Evolutionary conservation across 2,888 invertebrate genomes (phyloP).

Genomic region (Tetramorium bicarinatum): DNA sequence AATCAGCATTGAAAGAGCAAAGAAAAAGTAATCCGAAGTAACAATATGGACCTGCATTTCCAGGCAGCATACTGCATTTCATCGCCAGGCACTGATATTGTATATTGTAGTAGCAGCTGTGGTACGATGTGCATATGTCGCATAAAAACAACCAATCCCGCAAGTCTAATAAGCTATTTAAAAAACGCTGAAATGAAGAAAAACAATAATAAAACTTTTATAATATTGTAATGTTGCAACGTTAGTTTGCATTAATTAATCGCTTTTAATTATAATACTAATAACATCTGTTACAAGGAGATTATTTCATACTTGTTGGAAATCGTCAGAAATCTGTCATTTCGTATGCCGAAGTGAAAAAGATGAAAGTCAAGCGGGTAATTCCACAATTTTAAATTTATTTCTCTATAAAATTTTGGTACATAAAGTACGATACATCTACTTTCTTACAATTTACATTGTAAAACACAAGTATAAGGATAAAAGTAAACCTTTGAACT

Average conservation of each 20-base stretch:
- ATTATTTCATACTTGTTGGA: neutral
- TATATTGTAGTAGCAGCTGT: conserved; percentile 56
- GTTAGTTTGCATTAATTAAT: conserved; percentile 12
- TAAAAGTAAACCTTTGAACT: neutral
- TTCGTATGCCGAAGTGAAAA: neutral
- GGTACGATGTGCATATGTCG: neutral
- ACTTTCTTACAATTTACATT: neutral
- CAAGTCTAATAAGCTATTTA: conserved; percentile 23
- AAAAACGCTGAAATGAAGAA: conserved; percentile 16
- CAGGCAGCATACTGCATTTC: conserved; percentile 54
- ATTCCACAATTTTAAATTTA: neutral
- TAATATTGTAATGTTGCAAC: neutral
- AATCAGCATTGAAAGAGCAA: conserved; percentile 4
- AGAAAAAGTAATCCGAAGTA: conserved; percentile 33
- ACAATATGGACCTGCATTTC: conserved; percentile 37
- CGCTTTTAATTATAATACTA: neutral
- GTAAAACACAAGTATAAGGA: neutral
- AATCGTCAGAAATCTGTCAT: neutral
- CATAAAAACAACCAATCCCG: conserved; percentile 24
- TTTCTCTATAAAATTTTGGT: neutral
- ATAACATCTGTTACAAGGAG: neutral
- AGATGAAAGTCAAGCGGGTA: neutral
- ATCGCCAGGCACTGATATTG: conserved; percentile 52
- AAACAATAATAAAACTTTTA: conserved; percentile 26
- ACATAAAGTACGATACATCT: neutral